Evolutionary conservation across 2,888 invertebrate genomes (phyloP).

Genomic region (Euplexia lucipara): DNA sequence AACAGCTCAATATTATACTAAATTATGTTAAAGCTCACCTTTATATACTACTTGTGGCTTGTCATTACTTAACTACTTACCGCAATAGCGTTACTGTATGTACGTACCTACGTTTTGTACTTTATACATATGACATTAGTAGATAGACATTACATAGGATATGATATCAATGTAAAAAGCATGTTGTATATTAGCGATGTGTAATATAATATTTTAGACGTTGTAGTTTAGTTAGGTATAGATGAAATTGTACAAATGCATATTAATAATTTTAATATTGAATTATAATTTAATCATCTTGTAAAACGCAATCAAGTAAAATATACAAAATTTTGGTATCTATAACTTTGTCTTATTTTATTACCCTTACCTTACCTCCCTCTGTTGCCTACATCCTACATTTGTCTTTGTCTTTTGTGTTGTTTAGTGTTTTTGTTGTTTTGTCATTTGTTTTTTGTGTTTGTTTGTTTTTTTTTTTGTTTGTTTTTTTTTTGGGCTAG

Average conservation of each 20-base stretch:
- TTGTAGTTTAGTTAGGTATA: conserved; percentile 89
- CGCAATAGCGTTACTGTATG: conserved; percentile 69
- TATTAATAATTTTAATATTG: conserved; percentile 88
- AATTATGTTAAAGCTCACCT: conserved; percentile 72
- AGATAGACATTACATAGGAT: conserved; percentile 80
- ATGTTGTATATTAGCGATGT: conserved; percentile 88
- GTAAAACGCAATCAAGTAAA: conserved; percentile 90
- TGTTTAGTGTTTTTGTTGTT: too few relatives aligned
- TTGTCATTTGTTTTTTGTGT: too few relatives aligned
- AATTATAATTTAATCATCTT: conserved; percentile 89
- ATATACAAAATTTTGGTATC: conserved; percentile 90
- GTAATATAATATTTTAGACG: conserved; percentile 89
- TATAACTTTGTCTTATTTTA: conserved; percentile 69
- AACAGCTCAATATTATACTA: conserved; percentile 75
- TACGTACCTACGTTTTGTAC: conserved; percentile 77
- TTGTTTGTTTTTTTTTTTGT: too few relatives aligned
- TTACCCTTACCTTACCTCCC: not conserved
- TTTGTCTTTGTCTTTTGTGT: too few relatives aligned
- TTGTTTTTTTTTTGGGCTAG: too few relatives aligned
- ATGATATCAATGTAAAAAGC: conserved; percentile 87
- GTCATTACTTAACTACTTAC: conserved; percentile 69
- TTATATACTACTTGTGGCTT: conserved; percentile 69
- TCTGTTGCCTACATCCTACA: too few relatives aligned
- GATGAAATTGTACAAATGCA: conserved; percentile 90
- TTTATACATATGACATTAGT: conserved; percentile 78